Evolutionary conservation across 2,113 vertebrate genomes (phyloP).

Genomic region (Peromyscus leucopus): DNA sequence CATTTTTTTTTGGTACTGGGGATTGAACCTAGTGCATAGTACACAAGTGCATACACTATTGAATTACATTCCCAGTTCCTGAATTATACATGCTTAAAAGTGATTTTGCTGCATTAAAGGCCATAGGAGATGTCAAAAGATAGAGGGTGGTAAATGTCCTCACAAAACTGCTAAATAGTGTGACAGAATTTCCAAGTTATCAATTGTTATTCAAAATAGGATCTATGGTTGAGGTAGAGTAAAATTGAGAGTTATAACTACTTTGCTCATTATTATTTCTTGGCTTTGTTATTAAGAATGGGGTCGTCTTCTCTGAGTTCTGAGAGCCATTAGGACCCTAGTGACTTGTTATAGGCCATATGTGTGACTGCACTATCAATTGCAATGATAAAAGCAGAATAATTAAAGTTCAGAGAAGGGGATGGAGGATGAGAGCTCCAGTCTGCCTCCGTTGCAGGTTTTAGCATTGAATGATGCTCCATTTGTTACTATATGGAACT

Average conservation of each 20-base stretch:
- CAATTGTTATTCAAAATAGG: constrained; percentile 42
- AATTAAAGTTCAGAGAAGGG: background rate
- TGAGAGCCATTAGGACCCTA: background rate
- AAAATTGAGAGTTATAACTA: background rate
- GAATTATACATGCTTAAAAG: background rate
- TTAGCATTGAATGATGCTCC: background rate
- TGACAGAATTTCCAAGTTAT: constrained; percentile 59
- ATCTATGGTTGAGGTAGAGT: constrained; percentile 45
- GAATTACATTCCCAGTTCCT: background rate
- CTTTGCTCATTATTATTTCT: background rate
- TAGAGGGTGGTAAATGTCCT: background rate
- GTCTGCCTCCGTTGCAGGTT: background rate
- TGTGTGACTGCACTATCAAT: background rate
- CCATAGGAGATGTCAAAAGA: background rate
- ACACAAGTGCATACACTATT: background rate
- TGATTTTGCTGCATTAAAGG: background rate
- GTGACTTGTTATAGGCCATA: background rate
- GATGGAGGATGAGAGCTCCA: background rate
- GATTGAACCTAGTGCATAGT: background rate
- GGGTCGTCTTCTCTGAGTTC: background rate
- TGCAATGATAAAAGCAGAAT: background rate
- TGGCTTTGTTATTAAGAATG: background rate
- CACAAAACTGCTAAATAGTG: constrained; percentile 56
- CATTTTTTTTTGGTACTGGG: background rate
- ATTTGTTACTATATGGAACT: background rate